Evolutionary conservation across 2,888 invertebrate species (phyloP).

Genomic region (Altica lythri): DNA sequence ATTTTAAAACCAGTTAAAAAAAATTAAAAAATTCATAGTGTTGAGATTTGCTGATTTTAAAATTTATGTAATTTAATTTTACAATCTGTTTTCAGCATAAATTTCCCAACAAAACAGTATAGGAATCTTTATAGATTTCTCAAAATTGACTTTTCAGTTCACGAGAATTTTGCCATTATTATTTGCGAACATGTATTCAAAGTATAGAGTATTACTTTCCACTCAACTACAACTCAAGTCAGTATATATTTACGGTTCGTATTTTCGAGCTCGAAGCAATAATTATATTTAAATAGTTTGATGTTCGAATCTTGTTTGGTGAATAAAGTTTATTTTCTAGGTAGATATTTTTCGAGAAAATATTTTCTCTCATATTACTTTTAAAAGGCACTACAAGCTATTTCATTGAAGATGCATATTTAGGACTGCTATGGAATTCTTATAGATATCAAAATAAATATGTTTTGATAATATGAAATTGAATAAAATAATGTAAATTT

Average conservation of each 20-base stretch:
- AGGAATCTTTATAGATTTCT: too few relatives aligned
- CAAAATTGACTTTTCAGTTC: too few relatives aligned
- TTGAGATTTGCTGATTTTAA: too few relatives aligned
- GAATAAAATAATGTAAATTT: too few relatives aligned
- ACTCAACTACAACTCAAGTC: slow-evolving; percentile 6
- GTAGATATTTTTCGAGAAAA: slow-evolving; percentile 8
- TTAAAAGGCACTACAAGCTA: neutral
- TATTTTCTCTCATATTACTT: neutral
- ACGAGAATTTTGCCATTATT: neutral
- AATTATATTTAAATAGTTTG: slow-evolving; percentile 20
- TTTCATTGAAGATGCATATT: slow-evolving; percentile 7
- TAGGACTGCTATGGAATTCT: slow-evolving; percentile 10
- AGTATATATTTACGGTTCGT: slow-evolving; percentile 14
- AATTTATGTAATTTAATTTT: too few relatives aligned
- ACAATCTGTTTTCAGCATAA: too few relatives aligned
- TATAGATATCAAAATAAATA: too few relatives aligned
- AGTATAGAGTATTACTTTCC: slow-evolving; percentile 10
- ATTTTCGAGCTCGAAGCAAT: slow-evolving; percentile 11
- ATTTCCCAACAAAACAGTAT: too few relatives aligned
- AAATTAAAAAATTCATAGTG: too few relatives aligned
- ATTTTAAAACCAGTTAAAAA: too few relatives aligned
- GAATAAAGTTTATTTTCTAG: slow-evolving; percentile 10
- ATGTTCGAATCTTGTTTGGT: slow-evolving; percentile 15
- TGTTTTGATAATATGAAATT: too few relatives aligned
- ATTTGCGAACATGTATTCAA: slow-evolving; percentile 11